Evolutionary conservation across 2,797 vertebrate species (phyloP).

Genomic region (Luscinia megarhynchos): DNA sequence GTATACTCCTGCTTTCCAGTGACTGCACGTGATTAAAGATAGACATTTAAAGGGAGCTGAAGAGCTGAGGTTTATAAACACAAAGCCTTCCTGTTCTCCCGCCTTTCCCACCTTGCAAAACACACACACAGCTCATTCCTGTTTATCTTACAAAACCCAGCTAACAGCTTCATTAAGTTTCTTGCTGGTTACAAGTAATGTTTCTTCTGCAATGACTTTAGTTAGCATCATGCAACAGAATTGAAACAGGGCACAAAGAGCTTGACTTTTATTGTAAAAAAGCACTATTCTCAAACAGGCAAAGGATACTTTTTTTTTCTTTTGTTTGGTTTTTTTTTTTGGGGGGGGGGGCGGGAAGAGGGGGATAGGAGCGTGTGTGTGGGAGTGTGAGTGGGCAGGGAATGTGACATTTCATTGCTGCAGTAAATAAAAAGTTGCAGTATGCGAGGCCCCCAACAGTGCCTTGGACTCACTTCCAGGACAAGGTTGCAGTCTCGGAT

Average conservation of each 20-base stretch:
- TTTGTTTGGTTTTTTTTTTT: too few species aligned
- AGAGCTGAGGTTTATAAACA: neutral
- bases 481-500: neutral
- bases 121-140: neutral
- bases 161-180: neutral
- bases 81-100: neutral
- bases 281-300: neutral
- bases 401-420: neutral
- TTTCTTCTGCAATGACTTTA: neutral
- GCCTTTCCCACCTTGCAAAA: neutral
- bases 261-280: neutral
- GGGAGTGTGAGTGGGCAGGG: neutral
- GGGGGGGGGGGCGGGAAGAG: rapidly evolving
- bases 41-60: neutral
- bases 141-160: neutral
- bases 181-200: neutral
- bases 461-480: neutral
- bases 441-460: neutral
- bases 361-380: too few species aligned
- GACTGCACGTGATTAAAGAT: neutral
- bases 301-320: neutral
- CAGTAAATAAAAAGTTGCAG: neutral
- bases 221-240: neutral
- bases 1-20: neutral
- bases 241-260: neutral